Evolutionary conservation across 1,140 invertebrate species (phyloP).

Genomic region (Polyergus mexicanus): DNA sequence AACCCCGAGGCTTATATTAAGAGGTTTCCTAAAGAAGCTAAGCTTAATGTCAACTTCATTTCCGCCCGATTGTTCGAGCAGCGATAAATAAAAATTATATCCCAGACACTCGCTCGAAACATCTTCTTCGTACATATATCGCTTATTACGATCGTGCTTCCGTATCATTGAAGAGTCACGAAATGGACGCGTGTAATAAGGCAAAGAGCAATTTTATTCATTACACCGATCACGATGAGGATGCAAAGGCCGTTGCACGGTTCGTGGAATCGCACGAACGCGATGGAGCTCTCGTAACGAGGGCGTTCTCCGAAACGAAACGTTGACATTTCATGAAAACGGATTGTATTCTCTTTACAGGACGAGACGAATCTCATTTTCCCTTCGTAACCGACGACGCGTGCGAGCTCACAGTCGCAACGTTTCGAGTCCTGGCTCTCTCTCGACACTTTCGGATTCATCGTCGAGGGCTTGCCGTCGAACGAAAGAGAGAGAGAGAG

Average conservation of each 20-base stretch:
- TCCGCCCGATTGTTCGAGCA: neutral
- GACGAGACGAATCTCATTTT: constrained; percentile 29
- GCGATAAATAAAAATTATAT: constrained; percentile 20
- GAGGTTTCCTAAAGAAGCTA: neutral
- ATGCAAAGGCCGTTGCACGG: constrained; percentile 9
- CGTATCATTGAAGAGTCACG: neutral
- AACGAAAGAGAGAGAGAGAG: neutral
- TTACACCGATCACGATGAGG: neutral
- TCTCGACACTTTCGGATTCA: constrained; percentile 52
- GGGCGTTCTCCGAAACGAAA: neutral
- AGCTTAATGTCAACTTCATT: neutral
- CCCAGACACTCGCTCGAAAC: neutral
- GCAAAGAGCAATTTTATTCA: constrained; percentile 25
- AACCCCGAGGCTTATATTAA: neutral
- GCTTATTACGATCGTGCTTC: constrained; percentile 19
- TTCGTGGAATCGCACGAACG: neutral
- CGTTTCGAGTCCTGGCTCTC: constrained; percentile 46
- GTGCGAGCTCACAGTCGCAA: constrained; percentile 62
- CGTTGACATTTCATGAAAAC: neutral
- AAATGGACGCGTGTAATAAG: neutral
- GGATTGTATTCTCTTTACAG: constrained; percentile 16
- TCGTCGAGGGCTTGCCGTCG: constrained; percentile 23
- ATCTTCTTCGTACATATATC: neutral
- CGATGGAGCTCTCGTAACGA: neutral
- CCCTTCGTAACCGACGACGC: constrained; percentile 65